phyloP scores from a whole-genome alignment of 2,888 invertebrate species.

The Maniola hyperantus region DNA sequence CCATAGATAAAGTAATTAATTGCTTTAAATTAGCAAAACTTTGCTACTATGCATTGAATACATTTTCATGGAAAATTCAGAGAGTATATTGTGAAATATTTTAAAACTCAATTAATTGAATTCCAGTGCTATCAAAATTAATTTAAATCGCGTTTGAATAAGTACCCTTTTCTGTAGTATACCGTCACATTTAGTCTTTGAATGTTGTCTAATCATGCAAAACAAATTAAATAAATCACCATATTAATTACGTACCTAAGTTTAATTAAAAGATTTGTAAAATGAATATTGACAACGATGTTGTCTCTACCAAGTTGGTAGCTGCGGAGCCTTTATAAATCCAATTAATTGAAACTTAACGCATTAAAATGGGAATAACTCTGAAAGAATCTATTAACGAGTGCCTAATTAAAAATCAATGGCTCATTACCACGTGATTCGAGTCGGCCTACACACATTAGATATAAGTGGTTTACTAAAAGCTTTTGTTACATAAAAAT shows the following conservation, averaged over 20 bases:
- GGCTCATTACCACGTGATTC: slow-evolving; percentile 24
- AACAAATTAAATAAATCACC: background rate
- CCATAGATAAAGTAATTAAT: too few species aligned
- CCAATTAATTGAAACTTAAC: slow-evolving; percentile 17
- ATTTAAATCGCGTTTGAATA: too few species aligned
- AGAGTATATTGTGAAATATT: too few species aligned
- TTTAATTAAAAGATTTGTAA: background rate
- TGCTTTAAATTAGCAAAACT: too few species aligned
- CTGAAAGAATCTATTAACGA: slow-evolving; percentile 16
- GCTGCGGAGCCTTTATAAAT: background rate
- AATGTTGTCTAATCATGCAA: background rate
- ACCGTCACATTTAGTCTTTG: too few species aligned
- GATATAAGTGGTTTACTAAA: slow-evolving; percentile 26
- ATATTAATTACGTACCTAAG: background rate
- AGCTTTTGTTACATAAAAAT: slow-evolving; percentile 31
- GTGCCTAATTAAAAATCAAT: slow-evolving; percentile 23
- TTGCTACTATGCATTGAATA: too few species aligned
- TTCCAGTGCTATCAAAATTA: too few species aligned
- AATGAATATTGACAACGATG: background rate
- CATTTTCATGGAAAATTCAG: too few species aligned
- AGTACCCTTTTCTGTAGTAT: too few species aligned
- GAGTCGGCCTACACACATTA: slow-evolving; percentile 25
- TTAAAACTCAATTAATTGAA: background rate
- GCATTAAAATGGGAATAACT: slow-evolving; percentile 14
- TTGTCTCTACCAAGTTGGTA: background rate